Percentiles rank a stretch among this genome's conserved stretches.
These are phyloP conservation scores for Zygogramma bicolorata DNA, from an alignment of 2,888 invertebrate species.

Conservation along the genomic window DNA sequence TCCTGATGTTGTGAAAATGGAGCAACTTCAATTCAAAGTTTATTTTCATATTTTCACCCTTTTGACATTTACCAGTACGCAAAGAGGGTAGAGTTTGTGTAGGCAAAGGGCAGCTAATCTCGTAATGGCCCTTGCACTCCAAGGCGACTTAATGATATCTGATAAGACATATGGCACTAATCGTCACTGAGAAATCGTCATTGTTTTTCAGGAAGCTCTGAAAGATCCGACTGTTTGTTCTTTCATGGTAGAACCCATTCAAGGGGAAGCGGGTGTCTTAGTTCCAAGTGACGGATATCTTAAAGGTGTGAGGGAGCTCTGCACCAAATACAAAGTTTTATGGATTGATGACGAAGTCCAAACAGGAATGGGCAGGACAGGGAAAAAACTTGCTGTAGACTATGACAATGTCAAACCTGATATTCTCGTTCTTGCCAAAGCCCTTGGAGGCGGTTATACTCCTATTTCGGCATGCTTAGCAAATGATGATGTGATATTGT, in stretches of 20 bases:
- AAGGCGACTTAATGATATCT: too few relatives aligned
- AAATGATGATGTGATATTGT: constrained; percentile 79
- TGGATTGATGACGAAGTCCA: constrained; percentile 90
- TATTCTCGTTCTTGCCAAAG: constrained; percentile 83
- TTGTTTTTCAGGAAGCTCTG: constrained; percentile 69
- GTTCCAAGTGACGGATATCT: constrained; percentile 82
- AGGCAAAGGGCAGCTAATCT: too few relatives aligned
- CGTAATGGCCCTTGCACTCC: too few relatives aligned
- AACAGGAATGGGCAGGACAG: constrained; percentile 85
- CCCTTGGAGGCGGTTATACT: constrained; percentile 84
- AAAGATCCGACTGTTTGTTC: constrained; percentile 79
- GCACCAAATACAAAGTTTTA: constrained; percentile 82
- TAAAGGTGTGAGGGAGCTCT: constrained; percentile 76
- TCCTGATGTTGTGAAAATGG: too few relatives aligned
- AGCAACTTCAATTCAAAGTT: too few relatives aligned
- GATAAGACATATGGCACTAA: too few relatives aligned
- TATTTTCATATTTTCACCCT: too few relatives aligned
- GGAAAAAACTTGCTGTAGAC: constrained; percentile 79
- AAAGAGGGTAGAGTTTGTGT: too few relatives aligned
- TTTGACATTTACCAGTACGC: too few relatives aligned
- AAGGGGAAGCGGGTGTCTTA: constrained; percentile 87
- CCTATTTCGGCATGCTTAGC: constrained; percentile 80
- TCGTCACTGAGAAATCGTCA: too few relatives aligned
- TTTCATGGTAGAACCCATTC: constrained; percentile 90
- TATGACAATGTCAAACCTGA: constrained; percentile 83